A percentile compares a stretch with the other conserved stretches of the same genome.
phyloP scores from a whole-genome alignment of 1,140 invertebrate genomes.

The Adoxophyes honmai region DNA sequence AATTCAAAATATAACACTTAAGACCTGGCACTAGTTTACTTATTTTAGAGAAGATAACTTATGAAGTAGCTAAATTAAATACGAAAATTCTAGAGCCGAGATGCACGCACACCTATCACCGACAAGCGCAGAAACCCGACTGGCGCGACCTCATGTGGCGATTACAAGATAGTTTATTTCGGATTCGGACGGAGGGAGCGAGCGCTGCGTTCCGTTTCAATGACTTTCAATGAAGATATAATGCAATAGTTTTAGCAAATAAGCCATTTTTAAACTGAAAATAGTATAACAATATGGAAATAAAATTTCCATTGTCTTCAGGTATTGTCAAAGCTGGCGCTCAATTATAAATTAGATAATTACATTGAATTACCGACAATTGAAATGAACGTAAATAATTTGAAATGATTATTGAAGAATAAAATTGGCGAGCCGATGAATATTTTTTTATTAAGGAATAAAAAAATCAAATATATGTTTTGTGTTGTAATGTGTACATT shows the following conservation, averaged over 20 bases:
- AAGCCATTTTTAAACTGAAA: slow-evolving; percentile 13
- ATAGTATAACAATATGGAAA: too few species aligned
- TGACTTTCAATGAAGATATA: slow-evolving; percentile 35
- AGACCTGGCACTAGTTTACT: slow-evolving; percentile 30
- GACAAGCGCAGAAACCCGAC: slow-evolving; percentile 73
- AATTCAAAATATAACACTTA: slow-evolving; percentile 31
- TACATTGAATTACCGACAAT: too few species aligned
- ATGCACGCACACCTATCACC: slow-evolving; percentile 53
- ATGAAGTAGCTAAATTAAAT: slow-evolving; percentile 32
- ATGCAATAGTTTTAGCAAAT: slow-evolving; percentile 33
- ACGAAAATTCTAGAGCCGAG: slow-evolving; percentile 59
- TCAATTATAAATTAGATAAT: too few species aligned
- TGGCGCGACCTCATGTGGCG: slow-evolving; percentile 59
- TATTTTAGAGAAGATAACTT: background rate
- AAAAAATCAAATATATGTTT: too few species aligned
- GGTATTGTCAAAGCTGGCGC: too few species aligned
- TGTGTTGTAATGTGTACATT: too few species aligned
- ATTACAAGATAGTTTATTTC: slow-evolving; percentile 21
- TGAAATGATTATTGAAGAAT: too few species aligned
- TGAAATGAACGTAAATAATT: too few species aligned
- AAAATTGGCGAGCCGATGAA: too few species aligned
- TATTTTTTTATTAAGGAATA: too few species aligned
- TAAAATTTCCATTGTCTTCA: too few species aligned
- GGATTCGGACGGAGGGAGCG: background rate
- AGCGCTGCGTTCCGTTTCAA: slow-evolving; percentile 43